Evolutionary conservation across 2,113 vertebrate species (phyloP), one percentile per base, ranked within the genome.

Genomic region (Ciconia maguari): DNA sequence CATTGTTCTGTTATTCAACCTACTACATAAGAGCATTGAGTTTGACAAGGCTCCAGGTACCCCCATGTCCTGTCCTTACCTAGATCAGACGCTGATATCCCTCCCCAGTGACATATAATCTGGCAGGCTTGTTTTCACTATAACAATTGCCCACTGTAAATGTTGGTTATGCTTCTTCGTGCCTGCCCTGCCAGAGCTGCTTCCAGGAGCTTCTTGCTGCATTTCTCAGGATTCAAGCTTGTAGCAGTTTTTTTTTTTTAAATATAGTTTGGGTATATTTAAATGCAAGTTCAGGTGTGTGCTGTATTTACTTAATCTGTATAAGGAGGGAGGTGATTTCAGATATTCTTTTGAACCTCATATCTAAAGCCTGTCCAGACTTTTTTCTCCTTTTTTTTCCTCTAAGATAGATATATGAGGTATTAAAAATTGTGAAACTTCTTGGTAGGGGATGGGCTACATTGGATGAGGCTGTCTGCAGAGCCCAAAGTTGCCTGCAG

Each of bases 111-210:
- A 98, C 96, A 98, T 65, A 85, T 68, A 94, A 98, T 98, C 98
- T 80, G 24, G 4, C 89, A 60, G 98, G 85, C 95, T 98, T 87
- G 36, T 89, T 98, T 98, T 97, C 98, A 89, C 78, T 65, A 18
- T 92, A 97, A 98, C 98, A 98, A 98, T 98, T 95, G 81, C 41
- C 97, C 97, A 97, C 98, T 98, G 97, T 98, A 79, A 79, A 71
- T 12, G 80, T 27, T 74, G 36, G 52, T 77, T 80, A n/a, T 2
- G 51, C 89, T 55, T 25, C 95, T 94, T 19, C 20, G 0, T 61
- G 92, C 93, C 83, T 94, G 89, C 89, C 93, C 91, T 93, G 80
- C 46, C 3, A 0, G 64, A 44, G 88, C 79, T 41, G 49, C 83
- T 71, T 85, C 87, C 92, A 82, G 89, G 79, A 65, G 66, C 41